Percentiles rank a stretch among this genome's conserved stretches.
Evolutionary conservation across 2,113 vertebrate genomes (phyloP).

Genomic region (Cryptoleucopteryx plumbea): DNA sequence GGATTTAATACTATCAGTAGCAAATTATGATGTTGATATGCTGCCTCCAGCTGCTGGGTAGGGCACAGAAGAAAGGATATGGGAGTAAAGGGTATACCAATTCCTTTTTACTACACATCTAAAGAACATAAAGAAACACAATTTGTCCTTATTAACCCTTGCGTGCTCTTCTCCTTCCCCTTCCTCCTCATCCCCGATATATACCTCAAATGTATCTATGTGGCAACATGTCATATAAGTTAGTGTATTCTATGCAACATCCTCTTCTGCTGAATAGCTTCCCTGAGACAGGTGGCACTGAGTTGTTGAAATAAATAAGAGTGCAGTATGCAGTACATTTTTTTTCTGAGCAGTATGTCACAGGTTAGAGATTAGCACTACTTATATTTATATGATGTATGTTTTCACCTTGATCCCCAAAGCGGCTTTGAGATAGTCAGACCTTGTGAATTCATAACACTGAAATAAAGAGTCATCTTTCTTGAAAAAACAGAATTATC

Average conservation of each 20-base stretch:
- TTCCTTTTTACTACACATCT: not conserved
- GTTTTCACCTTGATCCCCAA: not conserved
- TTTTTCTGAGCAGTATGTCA: not conserved
- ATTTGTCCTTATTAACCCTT: not conserved
- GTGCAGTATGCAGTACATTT: not conserved
- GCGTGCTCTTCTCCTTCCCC: not conserved
- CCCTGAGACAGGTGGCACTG: not conserved
- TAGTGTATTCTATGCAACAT: not conserved
- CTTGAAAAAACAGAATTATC: not conserved
- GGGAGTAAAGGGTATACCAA: not conserved
- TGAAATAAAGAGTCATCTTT: not conserved
- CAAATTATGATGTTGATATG: not conserved
- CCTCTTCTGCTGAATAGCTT: not conserved
- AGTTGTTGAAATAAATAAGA: not conserved
- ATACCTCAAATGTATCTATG: not conserved
- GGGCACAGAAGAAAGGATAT: not conserved
- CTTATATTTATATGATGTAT: not conserved
- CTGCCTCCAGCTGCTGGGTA: not conserved
- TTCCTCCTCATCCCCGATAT: not conserved
- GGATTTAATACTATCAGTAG: not conserved
- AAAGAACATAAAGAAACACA: not conserved
- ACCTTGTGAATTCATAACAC: not conserved
- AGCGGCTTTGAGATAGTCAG: not conserved
- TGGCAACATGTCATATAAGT: not conserved
- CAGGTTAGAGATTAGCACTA: not conserved